Evolutionary conservation across 2,113 vertebrate species (phyloP).

Genomic region (Chaetorhynchus papuensis): DNA sequence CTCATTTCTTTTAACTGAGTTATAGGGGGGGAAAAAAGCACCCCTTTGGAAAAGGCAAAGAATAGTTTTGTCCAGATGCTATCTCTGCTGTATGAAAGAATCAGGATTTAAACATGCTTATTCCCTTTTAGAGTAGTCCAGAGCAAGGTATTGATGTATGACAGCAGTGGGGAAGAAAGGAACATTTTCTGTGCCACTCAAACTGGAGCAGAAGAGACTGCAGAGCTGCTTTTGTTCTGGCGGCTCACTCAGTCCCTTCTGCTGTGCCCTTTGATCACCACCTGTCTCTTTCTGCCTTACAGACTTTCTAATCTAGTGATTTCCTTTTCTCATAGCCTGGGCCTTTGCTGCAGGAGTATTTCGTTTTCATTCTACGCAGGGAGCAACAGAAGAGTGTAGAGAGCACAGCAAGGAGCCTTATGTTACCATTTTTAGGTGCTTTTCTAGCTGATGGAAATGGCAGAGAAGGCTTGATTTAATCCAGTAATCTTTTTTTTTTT

Average conservation of each 20-base stretch:
- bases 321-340: background rate
- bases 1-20: background rate
- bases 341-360: background rate
- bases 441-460: background rate
- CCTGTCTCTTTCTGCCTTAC: background rate
- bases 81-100: background rate
- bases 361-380: background rate
- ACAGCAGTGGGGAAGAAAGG: background rate
- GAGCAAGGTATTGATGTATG: background rate
- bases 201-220: background rate
- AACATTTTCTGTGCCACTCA: background rate
- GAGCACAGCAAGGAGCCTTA: background rate
- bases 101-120: background rate
- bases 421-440: background rate
- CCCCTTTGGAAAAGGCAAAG: background rate
- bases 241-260: background rate
- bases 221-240: background rate
- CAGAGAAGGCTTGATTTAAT: background rate
- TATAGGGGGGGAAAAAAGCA: background rate
- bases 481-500: background rate
- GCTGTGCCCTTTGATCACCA: background rate
- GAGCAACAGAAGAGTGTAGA: background rate
- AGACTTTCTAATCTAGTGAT: background rate
- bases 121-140: background rate
- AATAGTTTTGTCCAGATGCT: background rate